Conservation (phyloP, 1,140 invertebrate genomes). For the Berghia stephanieae region DNA sequence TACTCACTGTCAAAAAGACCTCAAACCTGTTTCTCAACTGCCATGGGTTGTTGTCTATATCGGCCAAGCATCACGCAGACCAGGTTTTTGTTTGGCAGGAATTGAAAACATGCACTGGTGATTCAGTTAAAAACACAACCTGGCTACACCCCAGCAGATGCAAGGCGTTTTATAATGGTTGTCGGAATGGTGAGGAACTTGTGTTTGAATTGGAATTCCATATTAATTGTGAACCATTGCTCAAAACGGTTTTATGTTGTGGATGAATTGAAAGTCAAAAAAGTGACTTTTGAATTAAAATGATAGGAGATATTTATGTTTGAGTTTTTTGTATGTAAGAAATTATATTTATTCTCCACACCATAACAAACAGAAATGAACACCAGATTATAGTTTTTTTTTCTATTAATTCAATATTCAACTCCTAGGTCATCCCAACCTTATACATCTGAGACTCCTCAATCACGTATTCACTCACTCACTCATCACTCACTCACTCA, state of each 20-base stretch:
- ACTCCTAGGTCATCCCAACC: too few relatives aligned
- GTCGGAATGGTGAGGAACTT: conserved; percentile 63
- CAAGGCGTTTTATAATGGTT: conserved; percentile 62
- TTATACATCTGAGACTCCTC: too few relatives aligned
- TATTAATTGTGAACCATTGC: not conserved
- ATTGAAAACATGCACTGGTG: conserved; percentile 55
- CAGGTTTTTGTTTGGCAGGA: conserved; percentile 66
- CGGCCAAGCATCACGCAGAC: conserved; percentile 52
- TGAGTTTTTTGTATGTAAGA: too few relatives aligned
- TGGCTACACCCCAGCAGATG: conserved; percentile 47
- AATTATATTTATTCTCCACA: too few relatives aligned
- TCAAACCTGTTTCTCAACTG: conserved; percentile 60
- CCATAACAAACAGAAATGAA: too few relatives aligned
- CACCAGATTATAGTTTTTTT: too few relatives aligned
- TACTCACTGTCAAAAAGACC: conserved; percentile 53
- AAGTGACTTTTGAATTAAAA: too few relatives aligned
- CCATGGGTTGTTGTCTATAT: conserved; percentile 61
- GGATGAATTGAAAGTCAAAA: too few relatives aligned
- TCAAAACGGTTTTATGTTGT: not conserved
- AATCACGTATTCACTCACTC: too few relatives aligned
- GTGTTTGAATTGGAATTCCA: not conserved
- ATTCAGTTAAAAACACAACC: conserved; percentile 16
- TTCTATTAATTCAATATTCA: too few relatives aligned
- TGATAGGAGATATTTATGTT: too few relatives aligned
- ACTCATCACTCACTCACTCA: too few relatives aligned